A percentile compares a stretch with the other conserved stretches of the same genome.
These are phyloP conservation scores for Adelphocoris suturalis DNA, from an alignment of 2,888 invertebrate genomes.

Conservation along the genomic window DNA sequence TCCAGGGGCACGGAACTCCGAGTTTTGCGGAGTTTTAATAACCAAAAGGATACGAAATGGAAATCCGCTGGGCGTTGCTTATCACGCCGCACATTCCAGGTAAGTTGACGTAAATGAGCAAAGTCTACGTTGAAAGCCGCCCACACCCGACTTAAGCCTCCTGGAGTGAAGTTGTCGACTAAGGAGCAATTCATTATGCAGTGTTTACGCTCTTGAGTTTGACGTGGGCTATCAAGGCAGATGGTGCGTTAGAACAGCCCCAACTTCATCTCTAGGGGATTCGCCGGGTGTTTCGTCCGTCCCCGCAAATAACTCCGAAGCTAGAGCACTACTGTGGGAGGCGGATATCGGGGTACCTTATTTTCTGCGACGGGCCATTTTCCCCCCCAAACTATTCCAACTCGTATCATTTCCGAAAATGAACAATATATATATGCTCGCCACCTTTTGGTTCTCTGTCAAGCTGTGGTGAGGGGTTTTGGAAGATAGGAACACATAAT, in stretches of 20 bases:
- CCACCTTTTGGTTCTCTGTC: no score
- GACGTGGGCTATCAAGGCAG: constrained; percentile 30
- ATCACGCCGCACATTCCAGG: background rate
- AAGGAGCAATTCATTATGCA: constrained; percentile 30
- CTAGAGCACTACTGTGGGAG: background rate
- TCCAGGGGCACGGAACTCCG: no score
- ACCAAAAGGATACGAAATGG: no score
- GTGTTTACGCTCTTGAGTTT: constrained; percentile 20
- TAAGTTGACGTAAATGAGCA: background rate
- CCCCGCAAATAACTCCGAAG: background rate
- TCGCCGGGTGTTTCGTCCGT: background rate
- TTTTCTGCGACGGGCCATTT: background rate
- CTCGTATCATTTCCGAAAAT: background rate
- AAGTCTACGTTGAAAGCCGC: background rate
- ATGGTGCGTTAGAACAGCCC: constrained; percentile 2
- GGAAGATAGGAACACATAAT: no score
- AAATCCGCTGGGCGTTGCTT: no score
- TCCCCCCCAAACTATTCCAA: background rate
- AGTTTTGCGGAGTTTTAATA: no score
- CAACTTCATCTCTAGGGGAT: background rate
- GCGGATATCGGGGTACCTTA: background rate
- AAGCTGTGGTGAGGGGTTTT: no score
- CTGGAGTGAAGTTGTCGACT: background rate
- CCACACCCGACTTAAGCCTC: background rate
- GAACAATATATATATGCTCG: no score